Evolutionary conservation across 2,113 vertebrate species (phyloP), one percentile per base, ranked within the genome.

Genomic region (Grallaria varia): DNA sequence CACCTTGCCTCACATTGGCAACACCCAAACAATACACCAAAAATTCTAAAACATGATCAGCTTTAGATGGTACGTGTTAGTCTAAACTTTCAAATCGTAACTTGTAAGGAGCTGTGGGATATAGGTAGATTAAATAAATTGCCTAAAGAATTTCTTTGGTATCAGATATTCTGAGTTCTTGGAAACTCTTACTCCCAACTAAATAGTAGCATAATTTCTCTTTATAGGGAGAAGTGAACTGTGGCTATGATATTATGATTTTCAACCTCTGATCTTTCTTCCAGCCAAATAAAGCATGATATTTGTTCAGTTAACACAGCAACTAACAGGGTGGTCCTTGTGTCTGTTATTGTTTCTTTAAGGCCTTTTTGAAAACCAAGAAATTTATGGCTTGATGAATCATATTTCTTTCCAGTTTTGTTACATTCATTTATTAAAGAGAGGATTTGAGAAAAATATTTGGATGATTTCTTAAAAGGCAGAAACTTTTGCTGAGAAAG

Each of bases 271-370:
- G 23, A 67, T 78, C 62, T 86, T 94, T 40, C 16, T 90, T 90
- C 31, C 25, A 83, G 75, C 7, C 79, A 97, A 94, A 77, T 60
- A 90, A 87, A 87, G 13, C 62, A 14, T 27, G 9, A 33, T 91
- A 37, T 90, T 89, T 93, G 31, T 87, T 95, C 95, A 74, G 39
- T 71, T 69, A 93, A 24, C 10, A 59, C 6, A 83, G 42, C 16
- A 80, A 87, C 76, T 50, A 95, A 50, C 55, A 94, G 35, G 52
- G 39, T 93, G 71, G 78, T 96, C 89, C 31, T 77, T 91, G 52
- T 23, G n/a, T 71, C 37, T 71, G 37, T 50, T 60, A 63, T 58
- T 82, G 39, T 71, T 86, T 87, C 47, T 44, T 37, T 87, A 58
- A 47, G 18, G 33, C 2, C 7, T 49, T 90, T 55, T 8, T 5